phyloP scores from a whole-genome alignment of 2,888 invertebrate genomes.

The Microplitis manilae region DNA sequence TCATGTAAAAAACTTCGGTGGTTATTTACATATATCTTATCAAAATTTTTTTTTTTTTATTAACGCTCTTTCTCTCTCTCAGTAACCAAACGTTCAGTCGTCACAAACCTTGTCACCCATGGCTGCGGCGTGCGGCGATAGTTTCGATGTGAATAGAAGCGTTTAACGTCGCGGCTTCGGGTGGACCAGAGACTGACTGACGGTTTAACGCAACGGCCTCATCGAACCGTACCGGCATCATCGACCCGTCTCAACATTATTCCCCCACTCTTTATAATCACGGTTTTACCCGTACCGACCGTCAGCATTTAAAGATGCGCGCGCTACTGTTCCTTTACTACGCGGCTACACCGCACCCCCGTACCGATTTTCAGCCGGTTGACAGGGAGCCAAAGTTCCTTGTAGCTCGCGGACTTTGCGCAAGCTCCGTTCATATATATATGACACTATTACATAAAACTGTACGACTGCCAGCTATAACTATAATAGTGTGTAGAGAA shows the following conservation, averaged over 20 bases:
- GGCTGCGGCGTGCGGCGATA: constrained; percentile 73
- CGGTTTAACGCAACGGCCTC: constrained; percentile 59
- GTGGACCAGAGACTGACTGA: constrained; percentile 77
- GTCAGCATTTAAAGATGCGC: constrained; percentile 38
- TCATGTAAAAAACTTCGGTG: background rate
- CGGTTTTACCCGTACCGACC: constrained; percentile 32
- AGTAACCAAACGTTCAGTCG: constrained; percentile 34
- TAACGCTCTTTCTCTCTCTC: constrained; percentile 28
- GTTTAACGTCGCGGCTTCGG: constrained; percentile 77
- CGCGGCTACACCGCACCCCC: constrained; percentile 52
- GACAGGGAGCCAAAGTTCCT: constrained; percentile 34
- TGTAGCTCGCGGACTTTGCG: constrained; percentile 40
- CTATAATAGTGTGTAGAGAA: background rate
- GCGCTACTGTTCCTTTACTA: constrained; percentile 38
- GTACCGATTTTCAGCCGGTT: constrained; percentile 49
- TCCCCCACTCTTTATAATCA: constrained; percentile 47
- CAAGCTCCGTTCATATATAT: background rate
- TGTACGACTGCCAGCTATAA: background rate
- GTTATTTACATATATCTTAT: background rate
- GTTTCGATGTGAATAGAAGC: constrained; percentile 73
- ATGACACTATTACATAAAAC: background rate
- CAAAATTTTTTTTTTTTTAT: constrained; percentile 12
- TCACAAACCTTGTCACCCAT: constrained; percentile 71
- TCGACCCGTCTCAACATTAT: constrained; percentile 73
- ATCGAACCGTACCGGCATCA: constrained; percentile 71